Conservation (phyloP, 2,113 vertebrate genomes). For the Pseudonaja textilis region DNA sequence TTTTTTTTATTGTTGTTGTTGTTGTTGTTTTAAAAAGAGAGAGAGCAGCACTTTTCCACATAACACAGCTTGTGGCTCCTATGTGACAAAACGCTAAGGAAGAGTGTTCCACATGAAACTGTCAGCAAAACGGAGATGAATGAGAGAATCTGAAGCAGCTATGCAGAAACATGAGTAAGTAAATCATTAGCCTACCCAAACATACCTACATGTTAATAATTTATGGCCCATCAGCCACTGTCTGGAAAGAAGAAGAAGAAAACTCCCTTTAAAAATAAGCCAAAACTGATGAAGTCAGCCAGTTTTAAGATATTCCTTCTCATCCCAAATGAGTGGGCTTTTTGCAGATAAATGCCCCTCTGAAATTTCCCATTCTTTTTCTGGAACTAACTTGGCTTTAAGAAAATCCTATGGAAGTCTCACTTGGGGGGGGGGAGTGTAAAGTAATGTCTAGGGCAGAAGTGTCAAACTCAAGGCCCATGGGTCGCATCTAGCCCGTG, state of each 20-base stretch:
- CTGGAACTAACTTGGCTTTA: neutral
- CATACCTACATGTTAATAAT: neutral
- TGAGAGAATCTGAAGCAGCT: neutral
- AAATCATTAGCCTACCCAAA: neutral
- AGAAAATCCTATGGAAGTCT: neutral
- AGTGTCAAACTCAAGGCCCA: too few species aligned
- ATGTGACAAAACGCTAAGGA: conserved; percentile 47
- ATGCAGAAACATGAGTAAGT: neutral
- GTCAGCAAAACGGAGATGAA: neutral
- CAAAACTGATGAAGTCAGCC: neutral
- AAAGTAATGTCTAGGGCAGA: neutral
- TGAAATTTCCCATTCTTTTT: neutral
- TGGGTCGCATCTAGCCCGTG: too few species aligned
- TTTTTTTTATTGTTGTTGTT: neutral
- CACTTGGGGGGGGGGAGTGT: too few species aligned
- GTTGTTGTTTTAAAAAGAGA: neutral
- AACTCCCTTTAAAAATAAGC: rapidly evolving
- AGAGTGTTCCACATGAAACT: neutral
- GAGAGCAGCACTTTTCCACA: neutral
- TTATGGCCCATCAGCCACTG: conserved; percentile 7
- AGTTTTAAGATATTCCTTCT: neutral
- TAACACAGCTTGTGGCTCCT: conserved; percentile 57
- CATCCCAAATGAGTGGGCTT: too few species aligned
- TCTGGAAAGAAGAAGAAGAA: conserved; percentile 43
- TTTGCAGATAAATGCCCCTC: neutral